Evolutionary conservation across 2,888 invertebrate genomes (phyloP), one percentile per base, ranked within the genome.

Genomic region (Meta bourneti): DNA sequence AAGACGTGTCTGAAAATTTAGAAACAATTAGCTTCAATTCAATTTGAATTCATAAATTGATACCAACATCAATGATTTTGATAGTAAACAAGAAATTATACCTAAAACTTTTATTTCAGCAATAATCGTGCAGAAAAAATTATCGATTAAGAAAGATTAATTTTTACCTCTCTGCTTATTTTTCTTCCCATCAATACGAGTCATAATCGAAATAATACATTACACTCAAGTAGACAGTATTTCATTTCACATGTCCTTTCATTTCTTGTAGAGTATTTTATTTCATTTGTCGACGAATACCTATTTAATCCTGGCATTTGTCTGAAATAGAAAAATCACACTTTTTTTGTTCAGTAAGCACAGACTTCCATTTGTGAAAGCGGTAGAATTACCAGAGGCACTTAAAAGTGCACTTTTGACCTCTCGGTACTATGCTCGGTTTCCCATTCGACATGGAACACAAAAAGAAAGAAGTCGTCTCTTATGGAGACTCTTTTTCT

Each of bases 331-430:
- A 61, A 69, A 34, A 48, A 79, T 34, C 34, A 34, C 34, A 34
- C 34, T 83, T 51, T 71, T 54, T 8, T 61, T 70, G 20, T 77
- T 83, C 34, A 34, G 49, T 51, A 74, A 74, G 54, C 52, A 54
- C 74, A 48, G 52, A 20, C 51, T 72, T 85, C 85, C 90, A 85
- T 90, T 86, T 90, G 80, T 78, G 19, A 75, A 69, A 70, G 85
- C 51, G 80, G 85, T 90, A 78, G 84, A 90, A 81, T 90, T 90
- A 85, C 90, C 69, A 71, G 80, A 83, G 61, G 80, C 85, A 85
- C 90, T 90, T 90, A 85, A 90, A 90, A 85, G 4, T 34, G 80
- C 61, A 80, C 80, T 80, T 71, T 79, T 90, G 85, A 90, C 85
- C 90, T 75, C 34, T 72, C 48, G 8, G 61, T 69, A 49, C 72